Evolutionary conservation across 2,113 vertebrate genomes (phyloP).

Genomic region (Mola mola): DNA sequence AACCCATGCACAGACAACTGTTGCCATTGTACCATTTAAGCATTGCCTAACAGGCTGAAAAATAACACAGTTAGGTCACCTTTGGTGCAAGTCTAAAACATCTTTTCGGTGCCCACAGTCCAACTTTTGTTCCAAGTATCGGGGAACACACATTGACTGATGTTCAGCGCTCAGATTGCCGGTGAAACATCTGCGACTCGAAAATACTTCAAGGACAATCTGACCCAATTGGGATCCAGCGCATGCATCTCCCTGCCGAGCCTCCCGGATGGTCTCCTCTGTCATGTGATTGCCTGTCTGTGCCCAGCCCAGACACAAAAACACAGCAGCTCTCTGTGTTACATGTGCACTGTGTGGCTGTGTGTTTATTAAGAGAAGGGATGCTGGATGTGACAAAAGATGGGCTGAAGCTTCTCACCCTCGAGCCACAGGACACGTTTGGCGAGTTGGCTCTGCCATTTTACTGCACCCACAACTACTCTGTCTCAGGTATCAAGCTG

Average conservation of each 20-base stretch:
- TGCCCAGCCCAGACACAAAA: constrained; percentile 25
- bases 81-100: too few species aligned
- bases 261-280: constrained; percentile 27
- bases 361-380: constrained; percentile 74
- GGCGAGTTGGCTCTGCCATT: constrained; percentile 82
- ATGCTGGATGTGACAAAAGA: constrained; percentile 78
- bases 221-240: constrained; percentile 71
- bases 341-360: constrained; percentile 4
- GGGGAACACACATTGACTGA: constrained; percentile 17
- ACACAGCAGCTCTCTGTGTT: neutral
- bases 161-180: constrained; percentile 10
- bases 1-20: too few species aligned
- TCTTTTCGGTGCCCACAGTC: neutral
- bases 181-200: constrained; percentile 13
- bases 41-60: too few species aligned
- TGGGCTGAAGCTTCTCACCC: constrained; percentile 69
- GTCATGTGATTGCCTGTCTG: constrained; percentile 45
- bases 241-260: constrained; percentile 45
- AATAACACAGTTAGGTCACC: too few species aligned
- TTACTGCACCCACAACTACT: constrained; percentile 72
- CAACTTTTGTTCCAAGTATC: neutral
- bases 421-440: constrained; percentile 76
- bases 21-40: too few species aligned
- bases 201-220: constrained; percentile 42
- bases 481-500: constrained; percentile 77